These are phyloP conservation scores for Alcedo atthis DNA, from an alignment of 2,797 vertebrate species.

Conservation along the genomic window DNA sequence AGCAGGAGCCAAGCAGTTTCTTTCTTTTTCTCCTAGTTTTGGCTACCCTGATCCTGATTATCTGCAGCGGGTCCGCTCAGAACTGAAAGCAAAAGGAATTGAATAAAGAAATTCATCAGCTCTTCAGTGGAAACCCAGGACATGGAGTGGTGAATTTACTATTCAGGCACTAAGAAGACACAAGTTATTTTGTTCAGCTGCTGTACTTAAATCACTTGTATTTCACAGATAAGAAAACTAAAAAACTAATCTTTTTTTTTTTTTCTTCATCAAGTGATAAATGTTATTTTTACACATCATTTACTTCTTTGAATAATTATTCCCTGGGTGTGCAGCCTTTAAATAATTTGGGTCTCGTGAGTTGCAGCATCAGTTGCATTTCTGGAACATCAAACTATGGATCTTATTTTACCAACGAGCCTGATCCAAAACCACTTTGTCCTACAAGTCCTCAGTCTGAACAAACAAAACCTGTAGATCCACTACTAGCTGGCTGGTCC, in stretches of 20 bases:
- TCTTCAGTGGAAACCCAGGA: not conserved
- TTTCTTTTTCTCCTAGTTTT: constrained; percentile 77
- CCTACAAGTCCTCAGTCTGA: not conserved
- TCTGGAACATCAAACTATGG: not conserved
- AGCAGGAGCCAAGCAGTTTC: not conserved
- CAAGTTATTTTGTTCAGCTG: not conserved
- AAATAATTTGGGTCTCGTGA: not conserved
- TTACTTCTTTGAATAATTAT: not conserved
- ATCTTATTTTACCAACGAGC: not conserved
- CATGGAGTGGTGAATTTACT: not conserved
- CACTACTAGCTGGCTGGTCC: not conserved
- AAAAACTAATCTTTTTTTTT: not conserved
- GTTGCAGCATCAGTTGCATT: not conserved
- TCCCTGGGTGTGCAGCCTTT: not conserved
- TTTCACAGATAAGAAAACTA: not conserved
- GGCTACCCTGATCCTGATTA: constrained; percentile 92
- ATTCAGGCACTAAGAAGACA: not conserved
- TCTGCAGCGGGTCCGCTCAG: constrained; percentile 83
- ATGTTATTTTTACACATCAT: not conserved
- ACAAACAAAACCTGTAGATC: not conserved
- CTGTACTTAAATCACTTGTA: not conserved
- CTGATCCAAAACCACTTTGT: not conserved
- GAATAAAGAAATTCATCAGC: constrained; percentile 64
- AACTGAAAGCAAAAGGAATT: constrained; percentile 91
- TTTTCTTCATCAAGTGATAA: not conserved